Base-by-base conservation (phyloP, 1,140 invertebrate species). In the Plectus sambesii region DNA sequence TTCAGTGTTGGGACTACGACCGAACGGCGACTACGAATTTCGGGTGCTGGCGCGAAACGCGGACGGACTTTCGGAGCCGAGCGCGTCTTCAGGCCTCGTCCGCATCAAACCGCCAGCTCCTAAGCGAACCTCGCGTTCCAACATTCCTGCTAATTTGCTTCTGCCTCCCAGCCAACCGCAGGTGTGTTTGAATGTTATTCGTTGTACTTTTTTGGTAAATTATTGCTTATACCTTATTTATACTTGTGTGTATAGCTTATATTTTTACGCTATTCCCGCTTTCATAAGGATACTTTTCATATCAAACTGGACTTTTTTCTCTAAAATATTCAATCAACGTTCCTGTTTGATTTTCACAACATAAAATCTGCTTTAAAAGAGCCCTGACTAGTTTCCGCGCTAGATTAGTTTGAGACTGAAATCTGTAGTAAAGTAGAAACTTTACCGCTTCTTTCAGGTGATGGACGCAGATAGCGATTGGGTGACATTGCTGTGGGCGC, bases 1-100 rank as follows among this genome's bases (percentile, higher is more conserved):
- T n/a, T n/a, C n/a, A n/a, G n/a, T n/a, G n/a, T n/a, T n/a, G n/a
- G n/a, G n/a, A n/a, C 49, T 67, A 8, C 51, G 63, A 0, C 66
- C 67, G 17, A 65, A 69, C 35, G 64, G 59, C 27, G 61, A 68
- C 19, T 67, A 67, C 40, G 64, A 67, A 41, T 67, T 67, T 47
- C 49, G 66, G 19, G 55, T 67, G 3, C 39, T 65, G 17, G 59
- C 56, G 26, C 38, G 49, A 41, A 67, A 69, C 44, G 27, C 47
- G 6, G 56, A 67, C 22, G 64, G 66, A 9, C 27, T 68, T 2
- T 67, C 62, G 23, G 50, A 27, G 15, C 61, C 58, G 9, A 65
- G 64, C 51, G 26, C 24, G 17, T 56, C 63, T n/a, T 58, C 62
- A 24, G 65, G 56, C 15, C 43, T 63, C 42, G 36, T 66, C 12